These are phyloP conservation scores for Cryptoblepharus egeriae DNA, from an alignment of 2,797 vertebrate genomes.

Conservation along the genomic window DNA sequence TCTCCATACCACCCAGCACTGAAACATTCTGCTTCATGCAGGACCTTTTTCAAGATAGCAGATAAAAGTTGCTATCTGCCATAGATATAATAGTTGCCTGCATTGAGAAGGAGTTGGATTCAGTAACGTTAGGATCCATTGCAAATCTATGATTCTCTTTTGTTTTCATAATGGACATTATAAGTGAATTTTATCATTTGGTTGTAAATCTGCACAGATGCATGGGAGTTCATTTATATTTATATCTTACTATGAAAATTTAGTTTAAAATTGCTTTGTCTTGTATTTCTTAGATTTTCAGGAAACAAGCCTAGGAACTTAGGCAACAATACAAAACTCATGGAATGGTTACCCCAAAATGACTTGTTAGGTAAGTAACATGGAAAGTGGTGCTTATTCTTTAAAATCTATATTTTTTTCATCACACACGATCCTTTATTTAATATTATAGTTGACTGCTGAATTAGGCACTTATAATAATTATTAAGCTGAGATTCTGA, in stretches of 20 bases:
- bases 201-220: not conserved
- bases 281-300: slow-evolving; percentile 85
- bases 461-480: not conserved
- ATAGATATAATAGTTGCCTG: too few species aligned
- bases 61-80: too few species aligned
- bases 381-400: not conserved
- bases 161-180: too few species aligned
- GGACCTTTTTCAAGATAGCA: too few species aligned
- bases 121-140: too few species aligned
- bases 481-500: not conserved
- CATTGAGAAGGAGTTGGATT: too few species aligned
- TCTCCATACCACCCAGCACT: too few species aligned
- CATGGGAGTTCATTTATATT: not conserved
- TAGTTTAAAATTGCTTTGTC: slow-evolving; percentile 18
- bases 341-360: slow-evolving; percentile 98
- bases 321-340: slow-evolving; percentile 96
- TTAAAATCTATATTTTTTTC: not conserved
- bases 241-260: not conserved
- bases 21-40: too few species aligned
- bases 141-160: too few species aligned
- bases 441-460: not conserved
- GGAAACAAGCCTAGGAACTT: slow-evolving; percentile 92
- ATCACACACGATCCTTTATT: not conserved
- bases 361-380: slow-evolving; percentile 93
- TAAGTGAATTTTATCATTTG: not conserved